A percentile compares a stretch with the other conserved stretches of the same genome.
Conservation (phyloP, 2,888 invertebrate species). For the Caenorhabditis becei region DNA sequence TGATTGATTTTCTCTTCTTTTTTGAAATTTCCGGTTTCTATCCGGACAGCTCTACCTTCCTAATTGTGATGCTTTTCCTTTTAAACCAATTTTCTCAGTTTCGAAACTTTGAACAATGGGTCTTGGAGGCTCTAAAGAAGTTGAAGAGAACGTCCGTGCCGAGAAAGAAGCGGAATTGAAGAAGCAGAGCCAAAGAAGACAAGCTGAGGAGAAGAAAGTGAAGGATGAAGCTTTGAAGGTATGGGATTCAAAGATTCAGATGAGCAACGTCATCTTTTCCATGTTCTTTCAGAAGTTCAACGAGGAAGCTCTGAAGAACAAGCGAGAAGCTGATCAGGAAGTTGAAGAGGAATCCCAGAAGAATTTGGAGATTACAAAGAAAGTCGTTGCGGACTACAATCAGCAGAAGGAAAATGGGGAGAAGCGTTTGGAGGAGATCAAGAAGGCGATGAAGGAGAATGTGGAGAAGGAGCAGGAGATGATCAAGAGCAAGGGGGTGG, state of each 20-base stretch:
- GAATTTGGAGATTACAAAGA: background rate
- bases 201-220: too few relatives aligned
- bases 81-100: too few relatives aligned
- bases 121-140: too few relatives aligned
- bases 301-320: background rate
- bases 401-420: background rate
- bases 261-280: background rate
- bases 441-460: background rate
- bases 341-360: background rate
- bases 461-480: background rate
- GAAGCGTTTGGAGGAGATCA: background rate
- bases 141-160: too few relatives aligned
- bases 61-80: too few relatives aligned
- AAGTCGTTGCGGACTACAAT: background rate
- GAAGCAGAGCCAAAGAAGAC: too few relatives aligned
- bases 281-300: slow-evolving; percentile 9
- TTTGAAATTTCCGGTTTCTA: too few relatives aligned
- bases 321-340: background rate
- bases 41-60: too few relatives aligned
- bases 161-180: too few relatives aligned
- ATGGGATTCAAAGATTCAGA: background rate
- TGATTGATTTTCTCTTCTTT: too few relatives aligned
- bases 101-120: too few relatives aligned
- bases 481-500: background rate
- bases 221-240: too few relatives aligned